These are phyloP conservation scores for Neuroterus valhalla DNA, from an alignment of 1,140 invertebrate genomes.

Conservation along the genomic window DNA sequence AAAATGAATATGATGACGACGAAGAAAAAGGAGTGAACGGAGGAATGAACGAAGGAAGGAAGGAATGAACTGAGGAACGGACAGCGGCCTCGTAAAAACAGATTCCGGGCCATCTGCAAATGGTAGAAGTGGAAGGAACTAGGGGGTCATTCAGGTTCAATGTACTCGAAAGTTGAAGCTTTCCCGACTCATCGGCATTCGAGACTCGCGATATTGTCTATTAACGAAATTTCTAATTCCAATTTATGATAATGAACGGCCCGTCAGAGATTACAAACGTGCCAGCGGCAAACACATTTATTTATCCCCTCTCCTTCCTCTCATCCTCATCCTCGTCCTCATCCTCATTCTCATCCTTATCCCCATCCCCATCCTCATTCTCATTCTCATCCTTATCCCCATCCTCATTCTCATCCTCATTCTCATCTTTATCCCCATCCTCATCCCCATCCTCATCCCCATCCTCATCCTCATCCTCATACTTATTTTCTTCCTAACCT, in stretches of 20 bases:
- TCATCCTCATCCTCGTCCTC: too few relatives aligned
- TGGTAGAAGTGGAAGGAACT: background rate
- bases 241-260: constrained; percentile 63
- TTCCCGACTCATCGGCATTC: constrained; percentile 65
- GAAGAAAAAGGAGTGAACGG: background rate
- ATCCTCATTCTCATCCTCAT: too few relatives aligned
- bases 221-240: constrained; percentile 69
- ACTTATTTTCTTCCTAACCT: too few relatives aligned
- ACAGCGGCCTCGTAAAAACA: constrained; percentile 17
- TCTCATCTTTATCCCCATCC: too few relatives aligned
- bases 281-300: background rate
- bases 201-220: constrained; percentile 62
- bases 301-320: too few relatives aligned
- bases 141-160: constrained; percentile 56
- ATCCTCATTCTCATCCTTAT: too few relatives aligned
- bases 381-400: too few relatives aligned
- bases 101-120: constrained; percentile 11
- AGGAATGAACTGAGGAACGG: constrained; percentile 21
- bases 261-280: constrained; percentile 31
- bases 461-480: too few relatives aligned
- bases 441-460: too few relatives aligned
- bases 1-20: background rate
- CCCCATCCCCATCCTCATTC: too few relatives aligned
- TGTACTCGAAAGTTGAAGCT: constrained; percentile 71
- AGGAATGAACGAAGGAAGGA: background rate